These are phyloP conservation scores for Pyralis farinalis DNA, from an alignment of 2,888 invertebrate species.

Conservation along the genomic window DNA sequence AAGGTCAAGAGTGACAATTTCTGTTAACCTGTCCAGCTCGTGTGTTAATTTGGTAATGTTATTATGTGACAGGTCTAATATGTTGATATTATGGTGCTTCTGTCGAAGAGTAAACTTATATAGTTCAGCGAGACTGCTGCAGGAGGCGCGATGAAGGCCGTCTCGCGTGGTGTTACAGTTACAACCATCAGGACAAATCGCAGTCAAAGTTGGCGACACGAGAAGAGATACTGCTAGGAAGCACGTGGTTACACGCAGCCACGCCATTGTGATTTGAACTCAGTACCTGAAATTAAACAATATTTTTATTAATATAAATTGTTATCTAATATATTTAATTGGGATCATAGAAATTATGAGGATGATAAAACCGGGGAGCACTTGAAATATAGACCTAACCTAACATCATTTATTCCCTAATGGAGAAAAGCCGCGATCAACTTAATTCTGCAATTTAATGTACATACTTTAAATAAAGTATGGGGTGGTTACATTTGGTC, in stretches of 20 bases:
- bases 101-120: conserved; percentile 82
- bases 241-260: conserved; percentile 44
- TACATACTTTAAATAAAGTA: too few relatives aligned
- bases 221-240: conserved; percentile 52
- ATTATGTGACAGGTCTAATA: conserved; percentile 83
- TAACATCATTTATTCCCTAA: too few relatives aligned
- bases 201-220: conserved; percentile 45
- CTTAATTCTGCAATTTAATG: too few relatives aligned
- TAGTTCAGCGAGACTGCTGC: conserved; percentile 87
- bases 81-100: conserved; percentile 76
- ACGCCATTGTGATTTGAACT: conserved; percentile 50
- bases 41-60: conserved; percentile 80
- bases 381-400: too few relatives aligned
- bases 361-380: too few relatives aligned
- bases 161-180: conserved; percentile 84
- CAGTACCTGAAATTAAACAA: conserved; percentile 67
- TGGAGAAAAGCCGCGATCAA: too few relatives aligned
- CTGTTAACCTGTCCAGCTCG: conserved; percentile 80
- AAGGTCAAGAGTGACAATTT: conserved; percentile 83
- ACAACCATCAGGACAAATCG: conserved; percentile 77
- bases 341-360: too few relatives aligned
- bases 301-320: too few relatives aligned
- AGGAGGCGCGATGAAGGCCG: conserved; percentile 84
- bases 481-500: too few relatives aligned
- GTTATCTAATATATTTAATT: too few relatives aligned